Percentiles rank a stretch among this genome's conserved stretches.
Conservation (phyloP, 2,888 invertebrate species). For the Lottia scabra region DNA sequence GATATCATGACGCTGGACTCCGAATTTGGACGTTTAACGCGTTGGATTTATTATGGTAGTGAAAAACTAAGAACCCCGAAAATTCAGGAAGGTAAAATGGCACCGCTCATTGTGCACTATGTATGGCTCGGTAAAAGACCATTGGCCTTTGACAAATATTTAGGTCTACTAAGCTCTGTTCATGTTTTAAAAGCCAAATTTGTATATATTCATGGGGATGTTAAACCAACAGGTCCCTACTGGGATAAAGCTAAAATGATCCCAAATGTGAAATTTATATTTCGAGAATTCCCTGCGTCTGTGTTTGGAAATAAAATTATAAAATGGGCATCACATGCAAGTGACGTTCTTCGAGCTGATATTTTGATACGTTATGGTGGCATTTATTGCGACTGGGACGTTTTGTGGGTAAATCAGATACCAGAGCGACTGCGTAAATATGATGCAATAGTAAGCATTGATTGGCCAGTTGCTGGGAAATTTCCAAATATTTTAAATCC, state of each 20-base stretch:
- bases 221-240: slow-evolving; percentile 44
- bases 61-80: slow-evolving; percentile 28
- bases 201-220: slow-evolving; percentile 55
- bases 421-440: slow-evolving; percentile 35
- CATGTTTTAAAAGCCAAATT: slow-evolving; percentile 48
- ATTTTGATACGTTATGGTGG: slow-evolving; percentile 59
- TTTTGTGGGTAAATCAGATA: slow-evolving; percentile 51
- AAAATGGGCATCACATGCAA: slow-evolving; percentile 45
- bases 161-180: slow-evolving; percentile 51
- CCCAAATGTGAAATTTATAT: slow-evolving; percentile 33
- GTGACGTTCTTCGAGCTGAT: slow-evolving; percentile 55
- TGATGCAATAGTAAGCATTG: slow-evolving; percentile 49
- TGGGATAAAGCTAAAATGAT: slow-evolving; percentile 45
- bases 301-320: slow-evolving; percentile 43
- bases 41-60: slow-evolving; percentile 47
- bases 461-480: slow-evolving; percentile 49
- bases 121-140: slow-evolving; percentile 51
- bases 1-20: slow-evolving; percentile 44
- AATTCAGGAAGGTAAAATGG: slow-evolving; percentile 22
- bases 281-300: slow-evolving; percentile 34
- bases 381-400: slow-evolving; percentile 58
- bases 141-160: slow-evolving; percentile 49
- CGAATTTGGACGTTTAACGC: slow-evolving; percentile 38
- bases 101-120: slow-evolving; percentile 59
- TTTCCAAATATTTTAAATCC: slow-evolving; percentile 43